A percentile compares a stretch with the other conserved stretches of the same genome.
Evolutionary conservation across 2,797 vertebrate genomes (phyloP).

Genomic region (Chelon labrosus): DNA sequence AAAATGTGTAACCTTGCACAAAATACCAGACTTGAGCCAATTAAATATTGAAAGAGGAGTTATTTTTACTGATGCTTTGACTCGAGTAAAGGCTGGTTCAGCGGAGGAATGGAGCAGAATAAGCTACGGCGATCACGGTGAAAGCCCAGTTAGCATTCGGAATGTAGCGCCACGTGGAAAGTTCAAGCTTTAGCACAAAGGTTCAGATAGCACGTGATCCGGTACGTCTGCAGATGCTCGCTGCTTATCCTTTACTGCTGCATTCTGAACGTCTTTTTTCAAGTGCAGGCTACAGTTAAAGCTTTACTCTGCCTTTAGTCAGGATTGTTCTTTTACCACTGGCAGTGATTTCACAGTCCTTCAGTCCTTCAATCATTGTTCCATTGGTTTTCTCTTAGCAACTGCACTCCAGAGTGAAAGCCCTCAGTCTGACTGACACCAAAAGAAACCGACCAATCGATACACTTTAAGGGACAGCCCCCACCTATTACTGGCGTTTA

Average conservation of each 20-base stretch:
- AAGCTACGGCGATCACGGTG: background rate
- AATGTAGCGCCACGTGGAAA: background rate
- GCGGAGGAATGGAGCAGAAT: background rate
- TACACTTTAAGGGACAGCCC: constrained; percentile 40
- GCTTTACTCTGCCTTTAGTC: background rate
- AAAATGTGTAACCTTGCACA: constrained; percentile 45
- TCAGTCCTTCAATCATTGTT: constrained; percentile 1
- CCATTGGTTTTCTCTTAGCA: constrained; percentile 54
- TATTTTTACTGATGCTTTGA: constrained; percentile 25
- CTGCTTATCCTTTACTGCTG: background rate
- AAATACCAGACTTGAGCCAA: constrained; percentile 41
- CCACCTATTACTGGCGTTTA: constrained; percentile 63
- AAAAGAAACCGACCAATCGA: constrained; percentile 56
- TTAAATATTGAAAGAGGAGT: constrained; percentile 38
- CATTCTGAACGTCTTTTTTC: background rate
- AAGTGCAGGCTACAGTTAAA: background rate
- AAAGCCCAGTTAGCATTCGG: background rate
- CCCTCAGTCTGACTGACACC: constrained; percentile 61
- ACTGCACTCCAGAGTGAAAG: constrained; percentile 81
- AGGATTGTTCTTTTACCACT: background rate
- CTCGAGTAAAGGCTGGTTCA: constrained; percentile 22
- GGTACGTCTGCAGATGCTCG: background rate
- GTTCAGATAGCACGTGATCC: background rate
- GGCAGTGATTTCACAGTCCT: constrained; percentile 6
- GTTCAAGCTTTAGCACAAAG: background rate